These are phyloP conservation scores for Anableps anableps DNA, from an alignment of 2,797 vertebrate genomes.

Conservation along the genomic window DNA sequence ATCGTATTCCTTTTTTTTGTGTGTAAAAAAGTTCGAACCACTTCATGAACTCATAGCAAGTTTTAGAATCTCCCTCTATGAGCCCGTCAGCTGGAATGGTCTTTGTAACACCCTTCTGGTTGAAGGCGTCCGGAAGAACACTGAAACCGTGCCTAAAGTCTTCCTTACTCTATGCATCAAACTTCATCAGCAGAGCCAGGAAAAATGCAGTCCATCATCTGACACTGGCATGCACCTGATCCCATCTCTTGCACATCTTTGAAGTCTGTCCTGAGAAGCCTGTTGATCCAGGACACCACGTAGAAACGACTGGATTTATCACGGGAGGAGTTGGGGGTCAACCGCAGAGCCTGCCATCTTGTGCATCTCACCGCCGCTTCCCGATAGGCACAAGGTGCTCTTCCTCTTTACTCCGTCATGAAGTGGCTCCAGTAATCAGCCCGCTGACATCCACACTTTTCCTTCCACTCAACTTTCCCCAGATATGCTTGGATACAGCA, in stretches of 20 bases:
- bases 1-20: slow-evolving; percentile 50
- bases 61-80: slow-evolving; percentile 66
- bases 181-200: slow-evolving; percentile 80
- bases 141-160: slow-evolving; percentile 79
- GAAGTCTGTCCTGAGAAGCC: slow-evolving; percentile 73
- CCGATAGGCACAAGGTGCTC: too few species aligned
- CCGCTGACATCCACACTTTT: too few species aligned
- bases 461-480: too few species aligned
- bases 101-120: slow-evolving; percentile 64
- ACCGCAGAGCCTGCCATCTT: slow-evolving; percentile 67
- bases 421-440: too few species aligned
- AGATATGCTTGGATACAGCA: too few species aligned
- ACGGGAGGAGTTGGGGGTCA: slow-evolving; percentile 15
- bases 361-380: too few species aligned
- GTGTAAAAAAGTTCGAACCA: slow-evolving; percentile 79
- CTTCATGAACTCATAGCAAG: slow-evolving; percentile 72
- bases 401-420: too few species aligned
- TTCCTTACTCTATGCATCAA: slow-evolving; percentile 63
- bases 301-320: slow-evolving; percentile 63
- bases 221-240: slow-evolving; percentile 81
- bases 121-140: slow-evolving; percentile 73
- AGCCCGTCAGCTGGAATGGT: slow-evolving; percentile 74
- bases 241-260: slow-evolving; percentile 69
- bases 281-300: slow-evolving; percentile 77
- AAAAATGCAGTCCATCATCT: slow-evolving; percentile 77